Conservation (phyloP, 2,113 vertebrate genomes). For the Emydura subglobosa region DNA sequence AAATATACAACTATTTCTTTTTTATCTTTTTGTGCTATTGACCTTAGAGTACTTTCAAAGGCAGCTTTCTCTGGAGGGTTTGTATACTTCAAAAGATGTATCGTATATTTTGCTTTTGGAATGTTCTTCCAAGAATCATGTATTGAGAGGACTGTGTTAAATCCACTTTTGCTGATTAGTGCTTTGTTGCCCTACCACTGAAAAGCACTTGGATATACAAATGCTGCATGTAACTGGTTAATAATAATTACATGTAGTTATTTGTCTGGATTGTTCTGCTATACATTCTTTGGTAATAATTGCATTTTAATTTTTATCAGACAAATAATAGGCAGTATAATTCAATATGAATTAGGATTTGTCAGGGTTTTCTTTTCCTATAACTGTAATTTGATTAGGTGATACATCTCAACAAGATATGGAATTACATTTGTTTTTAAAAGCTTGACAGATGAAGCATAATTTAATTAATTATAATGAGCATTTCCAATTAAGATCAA, state of each 20-base stretch:
- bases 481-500: not conserved
- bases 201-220: not conserved
- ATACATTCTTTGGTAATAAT: not conserved
- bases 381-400: not conserved
- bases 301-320: not conserved
- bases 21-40: not conserved
- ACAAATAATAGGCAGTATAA: not conserved
- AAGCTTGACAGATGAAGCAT: not conserved
- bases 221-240: not conserved
- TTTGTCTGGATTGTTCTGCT: not conserved
- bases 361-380: not conserved
- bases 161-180: not conserved
- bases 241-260: not conserved
- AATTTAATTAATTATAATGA: not conserved
- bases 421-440: not conserved
- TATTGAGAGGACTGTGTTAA: not conserved
- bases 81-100: not conserved
- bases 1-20: not conserved
- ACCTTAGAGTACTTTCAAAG: not conserved
- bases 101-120: not conserved
- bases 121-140: not conserved
- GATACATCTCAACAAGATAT: not conserved
- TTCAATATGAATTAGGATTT: not conserved
- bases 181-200: not conserved
- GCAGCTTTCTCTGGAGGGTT: not conserved